Conservation (phyloP, 2,113 vertebrate genomes). For the Atherinomorus stipes region DNA sequence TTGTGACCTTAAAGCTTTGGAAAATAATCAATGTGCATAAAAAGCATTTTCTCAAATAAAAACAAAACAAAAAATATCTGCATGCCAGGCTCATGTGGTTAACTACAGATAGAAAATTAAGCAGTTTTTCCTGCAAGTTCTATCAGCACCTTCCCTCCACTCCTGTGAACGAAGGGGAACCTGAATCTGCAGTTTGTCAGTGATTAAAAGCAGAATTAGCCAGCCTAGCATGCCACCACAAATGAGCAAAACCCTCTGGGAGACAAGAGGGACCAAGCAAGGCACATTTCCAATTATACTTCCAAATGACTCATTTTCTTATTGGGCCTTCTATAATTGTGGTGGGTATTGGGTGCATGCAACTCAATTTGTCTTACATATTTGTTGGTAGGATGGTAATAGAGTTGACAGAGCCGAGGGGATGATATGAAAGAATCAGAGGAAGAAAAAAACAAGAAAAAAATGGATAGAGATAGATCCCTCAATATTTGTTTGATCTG, state of each 20-base stretch:
- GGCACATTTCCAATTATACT: constrained; percentile 97
- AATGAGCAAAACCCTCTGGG: constrained; percentile 89
- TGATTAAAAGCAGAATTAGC: constrained; percentile 93
- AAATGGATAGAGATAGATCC: constrained; percentile 82
- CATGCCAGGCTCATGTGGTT: background rate
- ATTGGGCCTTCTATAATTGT: constrained; percentile 96
- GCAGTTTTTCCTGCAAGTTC: constrained; percentile 35
- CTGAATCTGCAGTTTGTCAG: constrained; percentile 73
- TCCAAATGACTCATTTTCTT: constrained; percentile 98
- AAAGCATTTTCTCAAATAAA: background rate
- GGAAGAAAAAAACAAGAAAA: constrained; percentile 78
- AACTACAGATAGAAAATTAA: constrained; percentile 10
- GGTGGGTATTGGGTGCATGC: constrained; percentile 96
- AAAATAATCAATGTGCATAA: background rate
- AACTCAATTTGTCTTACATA: constrained; percentile 99
- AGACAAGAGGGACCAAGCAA: constrained; percentile 89
- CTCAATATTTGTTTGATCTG: constrained; percentile 83
- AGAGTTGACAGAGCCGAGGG: constrained; percentile 91
- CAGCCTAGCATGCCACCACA: constrained; percentile 88
- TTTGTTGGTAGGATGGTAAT: constrained; percentile 95
- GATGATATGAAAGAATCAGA: constrained; percentile 87
- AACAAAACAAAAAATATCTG: background rate
- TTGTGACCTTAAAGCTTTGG: background rate
- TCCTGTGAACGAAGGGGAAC: constrained; percentile 44
- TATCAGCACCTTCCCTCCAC: constrained; percentile 12